Conservation (phyloP, 2,888 invertebrate genomes). For the Cremastinae sp. region DNA sequence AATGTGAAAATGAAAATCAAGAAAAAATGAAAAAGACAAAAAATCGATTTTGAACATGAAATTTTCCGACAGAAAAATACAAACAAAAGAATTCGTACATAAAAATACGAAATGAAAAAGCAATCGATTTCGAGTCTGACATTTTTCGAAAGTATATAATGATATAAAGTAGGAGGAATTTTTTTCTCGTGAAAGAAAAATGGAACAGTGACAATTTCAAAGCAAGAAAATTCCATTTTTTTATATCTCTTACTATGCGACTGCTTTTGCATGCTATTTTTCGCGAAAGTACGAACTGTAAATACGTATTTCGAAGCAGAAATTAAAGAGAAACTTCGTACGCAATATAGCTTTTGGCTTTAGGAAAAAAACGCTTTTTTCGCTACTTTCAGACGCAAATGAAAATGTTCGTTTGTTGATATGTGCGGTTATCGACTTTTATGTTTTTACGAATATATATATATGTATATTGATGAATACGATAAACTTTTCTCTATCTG, state of each 20-base stretch:
- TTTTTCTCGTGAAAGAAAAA: too few relatives aligned
- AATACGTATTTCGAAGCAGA: slow-evolving; percentile 27
- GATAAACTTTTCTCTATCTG: not conserved
- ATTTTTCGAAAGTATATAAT: too few relatives aligned
- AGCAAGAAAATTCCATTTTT: too few relatives aligned
- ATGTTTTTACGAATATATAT: slow-evolving; percentile 37
- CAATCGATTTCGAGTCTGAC: too few relatives aligned
- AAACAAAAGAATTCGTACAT: too few relatives aligned
- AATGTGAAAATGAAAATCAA: too few relatives aligned
- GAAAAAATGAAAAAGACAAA: too few relatives aligned
- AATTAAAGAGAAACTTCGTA: slow-evolving; percentile 35
- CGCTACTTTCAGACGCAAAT: slow-evolving; percentile 10
- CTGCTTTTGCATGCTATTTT: not conserved
- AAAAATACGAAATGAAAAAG: too few relatives aligned
- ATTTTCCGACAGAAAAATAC: too few relatives aligned
- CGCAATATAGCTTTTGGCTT: slow-evolving; percentile 36
- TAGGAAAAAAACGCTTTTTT: slow-evolving; percentile 26
- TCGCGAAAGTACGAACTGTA: not conserved
- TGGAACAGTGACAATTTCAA: too few relatives aligned
- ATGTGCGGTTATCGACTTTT: slow-evolving; percentile 7
- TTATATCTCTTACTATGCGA: not conserved
- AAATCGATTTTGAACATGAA: too few relatives aligned
- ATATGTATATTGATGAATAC: slow-evolving; percentile 36
- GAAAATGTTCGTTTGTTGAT: slow-evolving; percentile 15
- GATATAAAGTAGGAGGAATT: too few relatives aligned